These are phyloP conservation scores for Luperina nickerlii DNA, from an alignment of 2,888 invertebrate species.

Conservation along the genomic window DNA sequence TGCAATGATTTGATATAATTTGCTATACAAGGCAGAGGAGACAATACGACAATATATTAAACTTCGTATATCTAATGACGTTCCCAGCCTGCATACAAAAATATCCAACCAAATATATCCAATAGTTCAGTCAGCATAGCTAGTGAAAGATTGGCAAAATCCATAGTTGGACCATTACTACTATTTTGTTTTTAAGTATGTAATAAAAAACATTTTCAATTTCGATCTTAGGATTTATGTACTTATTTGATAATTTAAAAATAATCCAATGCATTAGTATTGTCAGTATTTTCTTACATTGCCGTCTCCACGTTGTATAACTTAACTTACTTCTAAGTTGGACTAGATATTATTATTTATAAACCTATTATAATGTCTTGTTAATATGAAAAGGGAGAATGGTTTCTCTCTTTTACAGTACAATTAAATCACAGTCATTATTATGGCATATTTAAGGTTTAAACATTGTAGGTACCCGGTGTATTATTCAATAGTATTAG, in stretches of 20 bases:
- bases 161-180: too few species aligned
- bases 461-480: not conserved
- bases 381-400: not conserved
- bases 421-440: not conserved
- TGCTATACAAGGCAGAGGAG: not conserved
- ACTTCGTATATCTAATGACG: not conserved
- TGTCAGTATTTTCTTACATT: too few species aligned
- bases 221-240: too few species aligned
- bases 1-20: not conserved
- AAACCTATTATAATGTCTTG: not conserved
- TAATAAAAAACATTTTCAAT: too few species aligned
- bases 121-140: not conserved
- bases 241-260: too few species aligned
- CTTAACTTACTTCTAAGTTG: not conserved
- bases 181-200: too few species aligned
- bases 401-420: not conserved
- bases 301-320: not conserved
- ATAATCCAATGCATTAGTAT: too few species aligned
- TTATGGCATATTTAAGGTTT: not conserved
- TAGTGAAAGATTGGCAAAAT: too few species aligned
- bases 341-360: constrained; percentile 1
- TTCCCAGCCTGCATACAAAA: too few species aligned
- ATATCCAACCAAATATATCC: not conserved
- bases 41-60: not conserved
- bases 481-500: not conserved